These are phyloP conservation scores for Axea sp. DNA, from an alignment of 2,888 invertebrate species.

Conservation along the genomic window DNA sequence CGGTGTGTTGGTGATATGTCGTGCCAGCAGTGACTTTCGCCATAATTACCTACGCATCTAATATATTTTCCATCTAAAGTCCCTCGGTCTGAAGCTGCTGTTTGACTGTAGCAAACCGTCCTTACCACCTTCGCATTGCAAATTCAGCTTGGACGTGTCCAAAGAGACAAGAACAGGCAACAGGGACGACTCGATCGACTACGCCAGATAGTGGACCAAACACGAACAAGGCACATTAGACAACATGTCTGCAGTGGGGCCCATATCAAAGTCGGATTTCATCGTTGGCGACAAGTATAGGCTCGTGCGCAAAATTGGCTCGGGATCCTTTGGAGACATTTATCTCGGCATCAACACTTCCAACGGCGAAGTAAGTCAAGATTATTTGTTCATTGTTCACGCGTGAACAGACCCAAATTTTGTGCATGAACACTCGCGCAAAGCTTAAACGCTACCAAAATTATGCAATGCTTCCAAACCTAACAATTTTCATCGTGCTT, in stretches of 20 bases:
- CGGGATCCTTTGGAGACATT: slow-evolving; percentile 99
- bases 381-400: slow-evolving; percentile 29
- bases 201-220: slow-evolving; percentile 34
- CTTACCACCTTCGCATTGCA: slow-evolving; percentile 6
- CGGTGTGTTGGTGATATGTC: slow-evolving; percentile 81
- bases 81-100: slow-evolving; percentile 31
- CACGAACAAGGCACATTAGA: slow-evolving; percentile 37
- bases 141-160: slow-evolving; percentile 12
- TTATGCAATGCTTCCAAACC: no score
- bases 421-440: not conserved
- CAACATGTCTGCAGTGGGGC: slow-evolving; percentile 66
- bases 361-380: slow-evolving; percentile 90
- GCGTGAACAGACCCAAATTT: not conserved
- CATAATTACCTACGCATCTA: slow-evolving; percentile 65
- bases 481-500: no score
- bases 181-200: slow-evolving; percentile 17
- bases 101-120: slow-evolving; percentile 24
- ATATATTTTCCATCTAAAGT: slow-evolving; percentile 47
- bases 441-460: no score
- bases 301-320: slow-evolving; percentile 97
- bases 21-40: slow-evolving; percentile 75
- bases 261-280: slow-evolving; percentile 83
- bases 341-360: slow-evolving; percentile 95
- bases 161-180: not conserved
- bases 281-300: slow-evolving; percentile 96